These are phyloP conservation scores for Marasmarcha lunaedactyla DNA, from an alignment of 2,888 invertebrate species.

Conservation along the genomic window DNA sequence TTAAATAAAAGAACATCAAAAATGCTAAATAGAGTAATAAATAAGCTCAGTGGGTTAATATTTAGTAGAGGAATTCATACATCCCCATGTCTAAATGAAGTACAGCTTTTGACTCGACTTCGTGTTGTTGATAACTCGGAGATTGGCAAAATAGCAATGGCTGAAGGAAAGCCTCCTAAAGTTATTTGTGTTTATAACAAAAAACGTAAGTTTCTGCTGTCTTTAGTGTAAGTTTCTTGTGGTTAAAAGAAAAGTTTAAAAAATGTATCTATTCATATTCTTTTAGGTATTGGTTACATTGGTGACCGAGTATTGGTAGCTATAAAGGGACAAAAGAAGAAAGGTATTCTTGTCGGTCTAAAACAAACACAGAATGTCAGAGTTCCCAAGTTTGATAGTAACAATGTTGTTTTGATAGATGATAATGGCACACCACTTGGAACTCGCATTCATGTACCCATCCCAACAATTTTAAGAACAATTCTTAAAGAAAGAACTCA, in stretches of 20 bases:
- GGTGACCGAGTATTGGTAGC: slow-evolving; percentile 93
- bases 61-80: slow-evolving; percentile 65
- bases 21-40: slow-evolving; percentile 43
- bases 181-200: slow-evolving; percentile 96
- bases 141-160: slow-evolving; percentile 94
- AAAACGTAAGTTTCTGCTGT: slow-evolving; percentile 42
- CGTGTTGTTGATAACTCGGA: slow-evolving; percentile 97
- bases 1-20: slow-evolving; percentile 11
- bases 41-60: slow-evolving; percentile 23
- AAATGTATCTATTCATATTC: no score
- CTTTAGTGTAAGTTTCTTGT: slow-evolving; percentile 1
- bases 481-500: slow-evolving; percentile 85
- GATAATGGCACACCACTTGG: slow-evolving; percentile 95
- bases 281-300: slow-evolving; percentile 61
- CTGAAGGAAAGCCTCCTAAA: slow-evolving; percentile 92
- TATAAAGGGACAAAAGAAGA: slow-evolving; percentile 95
- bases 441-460: slow-evolving; percentile 93
- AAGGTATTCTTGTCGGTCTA: slow-evolving; percentile 83
- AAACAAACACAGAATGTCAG: slow-evolving; percentile 84
- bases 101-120: slow-evolving; percentile 80
- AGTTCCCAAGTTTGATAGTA: slow-evolving; percentile 92
- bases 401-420: slow-evolving; percentile 95
- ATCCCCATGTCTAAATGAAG: slow-evolving; percentile 71
- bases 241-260: background rate
- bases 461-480: slow-evolving; percentile 89